Evolutionary conservation across 2,797 vertebrate species (phyloP).

Genomic region (Cyclopterus lumpus): DNA sequence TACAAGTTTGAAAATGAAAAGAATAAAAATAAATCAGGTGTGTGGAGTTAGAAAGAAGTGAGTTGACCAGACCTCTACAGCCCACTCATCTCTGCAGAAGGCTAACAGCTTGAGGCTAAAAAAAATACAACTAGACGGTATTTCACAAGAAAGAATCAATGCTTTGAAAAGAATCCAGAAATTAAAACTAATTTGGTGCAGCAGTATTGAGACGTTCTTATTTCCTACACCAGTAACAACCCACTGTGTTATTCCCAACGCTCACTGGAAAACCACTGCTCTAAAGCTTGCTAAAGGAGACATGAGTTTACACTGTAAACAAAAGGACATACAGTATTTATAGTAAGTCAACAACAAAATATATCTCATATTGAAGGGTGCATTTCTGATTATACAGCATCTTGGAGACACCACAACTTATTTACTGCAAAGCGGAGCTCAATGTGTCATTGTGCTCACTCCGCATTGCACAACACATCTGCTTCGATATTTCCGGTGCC

Average conservation of each 20-base stretch:
- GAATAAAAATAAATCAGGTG: neutral
- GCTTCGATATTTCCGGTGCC: slow-evolving; percentile 11
- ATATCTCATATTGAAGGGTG: neutral
- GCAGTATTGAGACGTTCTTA: neutral
- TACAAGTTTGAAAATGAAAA: neutral
- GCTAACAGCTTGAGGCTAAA: neutral
- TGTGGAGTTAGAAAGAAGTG: neutral
- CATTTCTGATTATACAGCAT: neutral
- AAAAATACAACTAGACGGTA: neutral
- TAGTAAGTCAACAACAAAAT: neutral
- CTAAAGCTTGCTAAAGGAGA: neutral
- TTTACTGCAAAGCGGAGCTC: too few relatives aligned
- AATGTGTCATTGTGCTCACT: slow-evolving; percentile 1
- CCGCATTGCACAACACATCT: slow-evolving; percentile 1
- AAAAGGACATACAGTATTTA: neutral
- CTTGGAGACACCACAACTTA: neutral
- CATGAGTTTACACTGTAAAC: neutral
- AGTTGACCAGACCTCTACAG: neutral
- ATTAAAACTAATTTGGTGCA: neutral
- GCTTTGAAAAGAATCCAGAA: neutral
- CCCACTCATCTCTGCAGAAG: neutral
- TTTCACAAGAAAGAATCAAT: neutral
- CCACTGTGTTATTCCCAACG: rapidly evolving
- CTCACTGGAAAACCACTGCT: neutral
- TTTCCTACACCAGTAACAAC: neutral